Evolutionary conservation across 2,888 invertebrate genomes (phyloP).

Genomic region (Pristionchus mayeri): DNA sequence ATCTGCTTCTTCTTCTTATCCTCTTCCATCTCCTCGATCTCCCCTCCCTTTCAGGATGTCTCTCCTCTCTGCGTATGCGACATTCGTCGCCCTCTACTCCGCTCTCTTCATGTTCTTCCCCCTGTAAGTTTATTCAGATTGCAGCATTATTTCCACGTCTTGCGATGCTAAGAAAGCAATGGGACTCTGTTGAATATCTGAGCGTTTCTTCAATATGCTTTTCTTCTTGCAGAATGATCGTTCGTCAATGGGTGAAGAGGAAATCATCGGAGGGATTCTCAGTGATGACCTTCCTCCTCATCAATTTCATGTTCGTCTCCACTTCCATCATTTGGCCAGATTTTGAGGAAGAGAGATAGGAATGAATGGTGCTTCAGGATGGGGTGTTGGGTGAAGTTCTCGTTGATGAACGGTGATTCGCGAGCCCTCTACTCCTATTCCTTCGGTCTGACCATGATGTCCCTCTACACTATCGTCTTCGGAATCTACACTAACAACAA

Average conservation of each 20-base stretch:
- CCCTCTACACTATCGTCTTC: background rate
- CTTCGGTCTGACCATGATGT: background rate
- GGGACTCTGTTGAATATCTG: background rate
- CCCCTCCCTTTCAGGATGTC: background rate
- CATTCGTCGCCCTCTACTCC: background rate
- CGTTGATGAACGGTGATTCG: background rate
- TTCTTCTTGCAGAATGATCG: slow-evolving; percentile 11
- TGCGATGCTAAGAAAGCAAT: background rate
- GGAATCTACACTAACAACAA: slow-evolving; percentile 15
- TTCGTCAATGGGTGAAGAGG: slow-evolving; percentile 7
- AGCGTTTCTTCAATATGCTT: background rate
- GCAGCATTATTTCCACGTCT: no score
- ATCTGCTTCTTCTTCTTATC: background rate
- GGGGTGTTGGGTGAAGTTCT: slow-evolving; percentile 20
- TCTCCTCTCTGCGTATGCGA: background rate
- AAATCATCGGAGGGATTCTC: slow-evolving; percentile 8
- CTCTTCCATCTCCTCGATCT: background rate
- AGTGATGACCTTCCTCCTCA: background rate
- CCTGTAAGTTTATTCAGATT: background rate
- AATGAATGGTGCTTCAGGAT: background rate
- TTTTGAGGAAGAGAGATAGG: no score
- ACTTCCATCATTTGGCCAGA: no score
- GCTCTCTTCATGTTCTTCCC: slow-evolving; percentile 48
- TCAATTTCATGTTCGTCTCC: slow-evolving; percentile 1
- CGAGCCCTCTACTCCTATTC: slow-evolving; percentile 16